These are phyloP conservation scores for Megaceryle torquata DNA, from an alignment of 2,113 vertebrate genomes.

Conservation along the genomic window DNA sequence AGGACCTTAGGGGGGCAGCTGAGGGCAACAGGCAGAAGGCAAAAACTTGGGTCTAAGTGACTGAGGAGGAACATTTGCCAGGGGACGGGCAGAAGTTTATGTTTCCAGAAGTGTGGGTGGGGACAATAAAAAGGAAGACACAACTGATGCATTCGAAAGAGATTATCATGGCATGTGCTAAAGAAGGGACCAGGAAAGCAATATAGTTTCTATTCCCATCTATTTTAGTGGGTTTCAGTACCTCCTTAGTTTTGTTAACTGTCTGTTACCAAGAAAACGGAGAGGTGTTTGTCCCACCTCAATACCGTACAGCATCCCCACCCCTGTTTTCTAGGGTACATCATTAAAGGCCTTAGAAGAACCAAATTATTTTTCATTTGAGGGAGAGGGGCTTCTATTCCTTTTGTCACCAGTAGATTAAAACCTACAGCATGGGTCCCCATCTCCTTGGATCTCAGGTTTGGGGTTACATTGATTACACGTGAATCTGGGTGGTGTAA, in stretches of 20 bases:
- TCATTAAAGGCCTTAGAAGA: background rate
- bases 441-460: background rate
- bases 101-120: background rate
- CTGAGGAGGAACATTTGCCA: background rate
- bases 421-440: background rate
- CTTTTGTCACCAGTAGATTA: background rate
- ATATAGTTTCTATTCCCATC: background rate
- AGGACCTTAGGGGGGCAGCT: background rate
- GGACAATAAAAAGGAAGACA: background rate
- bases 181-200: background rate
- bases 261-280: background rate
- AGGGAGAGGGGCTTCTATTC: background rate
- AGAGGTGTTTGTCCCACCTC: background rate
- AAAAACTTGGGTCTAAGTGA: background rate
- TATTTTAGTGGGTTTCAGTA: background rate
- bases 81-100: background rate
- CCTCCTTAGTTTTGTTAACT: background rate
- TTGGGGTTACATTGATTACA: background rate
- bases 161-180: accelerated
- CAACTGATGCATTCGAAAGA: background rate
- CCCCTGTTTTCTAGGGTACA: background rate
- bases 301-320: background rate
- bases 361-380: background rate
- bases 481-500: background rate
- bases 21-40: background rate